A percentile compares a stretch with the other conserved stretches of the same genome.
Evolutionary conservation across 2,797 vertebrate species (phyloP).

Genomic region (Staurois parvus): DNA sequence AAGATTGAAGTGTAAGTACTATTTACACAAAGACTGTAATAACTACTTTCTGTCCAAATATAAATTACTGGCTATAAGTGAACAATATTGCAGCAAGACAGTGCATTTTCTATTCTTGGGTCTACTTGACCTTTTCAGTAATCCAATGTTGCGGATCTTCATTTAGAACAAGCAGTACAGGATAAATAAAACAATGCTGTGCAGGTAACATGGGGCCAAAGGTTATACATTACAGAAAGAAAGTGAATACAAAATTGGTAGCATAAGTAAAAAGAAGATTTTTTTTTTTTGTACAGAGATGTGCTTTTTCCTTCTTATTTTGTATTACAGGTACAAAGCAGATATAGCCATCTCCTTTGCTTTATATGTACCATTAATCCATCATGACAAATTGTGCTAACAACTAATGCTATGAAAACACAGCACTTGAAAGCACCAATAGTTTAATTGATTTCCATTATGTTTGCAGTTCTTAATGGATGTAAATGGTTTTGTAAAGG

Average conservation of each 20-base stretch:
- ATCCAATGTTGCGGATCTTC: not conserved
- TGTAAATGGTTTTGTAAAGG: constrained; percentile 55
- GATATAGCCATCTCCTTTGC: not conserved
- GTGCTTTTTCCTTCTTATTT: not conserved
- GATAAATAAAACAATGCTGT: not conserved
- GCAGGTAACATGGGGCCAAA: not conserved
- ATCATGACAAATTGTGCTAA: constrained; percentile 48
- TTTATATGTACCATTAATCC: constrained; percentile 48
- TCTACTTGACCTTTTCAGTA: not conserved
- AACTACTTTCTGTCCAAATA: not conserved
- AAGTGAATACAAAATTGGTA: not conserved
- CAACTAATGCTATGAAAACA: constrained; percentile 48
- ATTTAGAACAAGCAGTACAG: not conserved
- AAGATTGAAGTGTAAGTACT: not conserved
- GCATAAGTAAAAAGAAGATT: not conserved
- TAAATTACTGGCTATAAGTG: not conserved
- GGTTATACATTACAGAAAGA: not conserved
- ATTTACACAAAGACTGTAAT: not conserved
- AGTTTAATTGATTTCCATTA: constrained; percentile 61
- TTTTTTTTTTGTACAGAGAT: not conserved
- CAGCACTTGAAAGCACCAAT: constrained; percentile 51
- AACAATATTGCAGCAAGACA: not conserved
- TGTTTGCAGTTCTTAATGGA: constrained; percentile 55
- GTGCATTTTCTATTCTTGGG: not conserved
- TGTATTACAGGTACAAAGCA: constrained; percentile 12